phyloP scores from a whole-genome alignment of 2,797 vertebrate genomes.

The Notolepis coatsorum region DNA sequence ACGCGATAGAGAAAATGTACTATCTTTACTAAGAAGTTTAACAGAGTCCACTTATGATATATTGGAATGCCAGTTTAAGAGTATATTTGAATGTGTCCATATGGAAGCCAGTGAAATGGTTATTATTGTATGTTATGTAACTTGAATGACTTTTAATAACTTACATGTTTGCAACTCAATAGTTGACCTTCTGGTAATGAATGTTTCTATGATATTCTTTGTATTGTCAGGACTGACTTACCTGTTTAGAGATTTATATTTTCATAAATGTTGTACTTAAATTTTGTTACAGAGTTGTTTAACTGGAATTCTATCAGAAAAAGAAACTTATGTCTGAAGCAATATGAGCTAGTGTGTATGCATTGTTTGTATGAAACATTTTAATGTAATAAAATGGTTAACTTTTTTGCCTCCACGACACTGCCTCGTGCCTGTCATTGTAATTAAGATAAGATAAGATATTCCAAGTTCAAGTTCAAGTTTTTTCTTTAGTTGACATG shows the following conservation, averaged over 20 bases:
- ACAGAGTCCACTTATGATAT: constrained; percentile 77
- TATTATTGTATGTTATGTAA: constrained; percentile 94
- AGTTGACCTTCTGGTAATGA: constrained; percentile 93
- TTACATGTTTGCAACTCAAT: constrained; percentile 96
- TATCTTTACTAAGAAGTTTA: constrained; percentile 78
- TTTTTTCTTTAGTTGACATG: no score
- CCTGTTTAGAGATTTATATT: constrained; percentile 99
- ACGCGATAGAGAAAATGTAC: constrained; percentile 77
- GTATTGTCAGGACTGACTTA: constrained; percentile 96
- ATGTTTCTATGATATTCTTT: constrained; percentile 99
- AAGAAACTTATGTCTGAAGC: constrained; percentile 89
- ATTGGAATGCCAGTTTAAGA: constrained; percentile 87
- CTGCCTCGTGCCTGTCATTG: constrained; percentile 21
- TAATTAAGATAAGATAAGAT: no score
- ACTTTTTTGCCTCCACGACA: constrained; percentile 75
- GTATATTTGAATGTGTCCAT: constrained; percentile 93
- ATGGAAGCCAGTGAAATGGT: constrained; percentile 88
- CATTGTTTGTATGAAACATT: constrained; percentile 97
- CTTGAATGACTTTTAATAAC: constrained; percentile 98
- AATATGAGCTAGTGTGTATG: constrained; percentile 98
- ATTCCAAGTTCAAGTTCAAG: no score
- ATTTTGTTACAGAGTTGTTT: constrained; percentile 99
- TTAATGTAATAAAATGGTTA: constrained; percentile 87
- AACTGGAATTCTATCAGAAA: constrained; percentile 86
- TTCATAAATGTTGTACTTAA: constrained; percentile 99